Conservation (phyloP, 2,113 vertebrate genomes). For the Centrocercus urophasianus region DNA sequence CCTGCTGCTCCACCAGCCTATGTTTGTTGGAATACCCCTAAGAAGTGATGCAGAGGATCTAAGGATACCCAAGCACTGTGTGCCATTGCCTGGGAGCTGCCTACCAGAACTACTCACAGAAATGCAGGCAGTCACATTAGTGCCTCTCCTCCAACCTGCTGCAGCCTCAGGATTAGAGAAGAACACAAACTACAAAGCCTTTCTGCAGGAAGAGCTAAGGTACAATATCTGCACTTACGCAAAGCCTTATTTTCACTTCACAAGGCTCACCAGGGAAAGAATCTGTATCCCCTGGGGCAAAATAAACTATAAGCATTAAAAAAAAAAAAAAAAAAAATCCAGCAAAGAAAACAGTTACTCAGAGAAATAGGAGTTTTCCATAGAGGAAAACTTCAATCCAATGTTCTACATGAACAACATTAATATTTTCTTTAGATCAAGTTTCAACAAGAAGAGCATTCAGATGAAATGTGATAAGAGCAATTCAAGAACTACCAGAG, state of each 20-base stretch:
- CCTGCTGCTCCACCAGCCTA: background rate
- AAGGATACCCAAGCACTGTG: background rate
- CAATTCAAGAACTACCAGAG: slow-evolving; percentile 34
- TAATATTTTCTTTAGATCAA: slow-evolving; percentile 13
- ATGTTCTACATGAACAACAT: background rate
- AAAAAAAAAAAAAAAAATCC: background rate
- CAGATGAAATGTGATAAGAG: slow-evolving; percentile 1
- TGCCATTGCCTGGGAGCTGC: background rate
- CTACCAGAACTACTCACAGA: background rate
- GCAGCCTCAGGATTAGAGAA: background rate
- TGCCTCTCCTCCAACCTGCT: background rate
- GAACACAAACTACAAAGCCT: background rate
- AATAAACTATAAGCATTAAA: background rate
- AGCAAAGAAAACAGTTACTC: background rate
- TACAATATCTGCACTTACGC: background rate
- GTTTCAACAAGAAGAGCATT: slow-evolving; percentile 17
- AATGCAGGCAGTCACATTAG: fast-evolving
- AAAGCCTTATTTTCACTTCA: background rate
- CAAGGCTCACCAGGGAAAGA: background rate
- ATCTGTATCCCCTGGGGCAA: background rate
- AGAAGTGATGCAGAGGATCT: background rate
- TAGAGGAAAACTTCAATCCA: background rate
- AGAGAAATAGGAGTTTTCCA: background rate
- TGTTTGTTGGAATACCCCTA: background rate
- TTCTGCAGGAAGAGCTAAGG: background rate